A percentile compares a stretch with the other conserved stretches of the same genome.
Conservation (phyloP, 2,797 vertebrate genomes). For the Schizopygopsis pylzovi region DNA sequence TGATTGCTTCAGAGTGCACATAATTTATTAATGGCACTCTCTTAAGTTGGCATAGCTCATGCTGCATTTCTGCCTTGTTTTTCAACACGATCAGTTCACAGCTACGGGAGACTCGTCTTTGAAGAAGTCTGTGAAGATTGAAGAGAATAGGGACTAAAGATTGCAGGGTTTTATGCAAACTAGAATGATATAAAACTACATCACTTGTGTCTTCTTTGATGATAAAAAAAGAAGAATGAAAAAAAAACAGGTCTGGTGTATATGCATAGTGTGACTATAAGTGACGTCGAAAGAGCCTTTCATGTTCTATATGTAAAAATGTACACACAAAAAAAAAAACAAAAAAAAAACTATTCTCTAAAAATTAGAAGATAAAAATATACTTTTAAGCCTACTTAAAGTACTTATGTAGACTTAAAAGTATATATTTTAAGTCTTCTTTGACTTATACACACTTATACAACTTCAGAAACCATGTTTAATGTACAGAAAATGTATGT, state of each 20-base stretch:
- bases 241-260: not conserved
- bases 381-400: not conserved
- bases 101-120: conserved; percentile 2
- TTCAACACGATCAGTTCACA: conserved; percentile 12
- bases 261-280: not conserved
- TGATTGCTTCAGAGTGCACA: conserved; percentile 71
- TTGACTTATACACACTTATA: not conserved
- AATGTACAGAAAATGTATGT: not conserved
- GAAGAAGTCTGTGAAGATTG: conserved; percentile 29
- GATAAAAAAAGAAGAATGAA: not conserved
- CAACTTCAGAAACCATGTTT: not conserved
- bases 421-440: not conserved
- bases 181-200: not conserved
- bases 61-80: conserved; percentile 43
- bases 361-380: not conserved
- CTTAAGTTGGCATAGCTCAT: conserved; percentile 68
- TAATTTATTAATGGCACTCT: conserved; percentile 76
- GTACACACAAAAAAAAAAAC: not conserved
- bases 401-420: not conserved
- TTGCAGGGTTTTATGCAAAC: not conserved
- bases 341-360: not conserved
- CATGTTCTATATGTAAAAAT: not conserved
- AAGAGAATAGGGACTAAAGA: conserved; percentile 4
- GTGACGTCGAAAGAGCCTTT: not conserved
- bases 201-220: not conserved